Percentiles rank a stretch among this genome's conserved stretches.
phyloP scores from a whole-genome alignment of 2,797 vertebrate species.

The Spondyliosoma cantharus region DNA sequence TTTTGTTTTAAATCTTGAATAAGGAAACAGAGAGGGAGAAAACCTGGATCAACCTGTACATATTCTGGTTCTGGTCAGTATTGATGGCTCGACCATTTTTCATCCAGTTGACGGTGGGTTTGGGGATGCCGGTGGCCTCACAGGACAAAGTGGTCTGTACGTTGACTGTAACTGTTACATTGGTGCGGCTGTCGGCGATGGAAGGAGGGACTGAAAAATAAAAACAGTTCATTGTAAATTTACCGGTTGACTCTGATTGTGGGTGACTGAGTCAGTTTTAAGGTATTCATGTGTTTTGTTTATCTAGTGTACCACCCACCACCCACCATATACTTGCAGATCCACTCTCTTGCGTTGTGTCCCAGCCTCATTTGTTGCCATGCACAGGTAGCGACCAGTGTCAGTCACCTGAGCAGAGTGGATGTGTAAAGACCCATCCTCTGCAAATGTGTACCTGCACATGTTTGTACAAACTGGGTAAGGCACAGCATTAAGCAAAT shows the following conservation, averaged over 20 bases:
- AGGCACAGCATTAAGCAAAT: neutral
- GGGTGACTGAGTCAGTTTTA: neutral
- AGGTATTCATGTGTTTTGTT: neutral
- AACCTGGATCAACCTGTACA: constrained; percentile 91
- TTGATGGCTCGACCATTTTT: constrained; percentile 89
- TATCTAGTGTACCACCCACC: constrained; percentile 77
- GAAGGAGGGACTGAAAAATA: constrained; percentile 87
- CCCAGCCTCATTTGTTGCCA: constrained; percentile 93
- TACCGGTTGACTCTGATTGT: neutral
- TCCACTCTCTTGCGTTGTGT: constrained; percentile 89
- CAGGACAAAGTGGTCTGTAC: constrained; percentile 93
- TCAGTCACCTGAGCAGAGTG: constrained; percentile 88
- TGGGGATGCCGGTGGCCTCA: constrained; percentile 93
- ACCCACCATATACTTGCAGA: constrained; percentile 91
- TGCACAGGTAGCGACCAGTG: constrained; percentile 91
- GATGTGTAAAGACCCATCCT: constrained; percentile 91
- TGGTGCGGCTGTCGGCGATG: constrained; percentile 85
- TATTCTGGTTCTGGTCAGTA: constrained; percentile 95
- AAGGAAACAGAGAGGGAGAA: constrained; percentile 69
- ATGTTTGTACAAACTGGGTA: constrained; percentile 17
- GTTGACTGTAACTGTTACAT: constrained; percentile 92
- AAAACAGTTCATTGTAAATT: neutral
- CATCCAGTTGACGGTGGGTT: constrained; percentile 89
- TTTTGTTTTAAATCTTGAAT: constrained; percentile 1
- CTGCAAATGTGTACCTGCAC: constrained; percentile 86